Percentiles rank a stretch among this genome's conserved stretches.
phyloP scores from a whole-genome alignment of 1,140 invertebrate genomes.

The Mylabris phalerata region DNA sequence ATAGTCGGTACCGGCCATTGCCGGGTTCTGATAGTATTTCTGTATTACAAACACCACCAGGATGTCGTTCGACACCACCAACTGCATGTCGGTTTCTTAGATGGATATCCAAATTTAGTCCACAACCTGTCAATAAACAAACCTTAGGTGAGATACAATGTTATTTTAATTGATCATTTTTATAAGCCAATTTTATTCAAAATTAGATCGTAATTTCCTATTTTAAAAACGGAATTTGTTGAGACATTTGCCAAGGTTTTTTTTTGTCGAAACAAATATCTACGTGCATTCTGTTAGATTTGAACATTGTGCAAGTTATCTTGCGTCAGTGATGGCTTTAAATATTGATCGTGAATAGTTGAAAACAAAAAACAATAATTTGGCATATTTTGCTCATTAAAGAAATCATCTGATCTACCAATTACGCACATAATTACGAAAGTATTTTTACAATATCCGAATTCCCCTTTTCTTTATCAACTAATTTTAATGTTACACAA shows the following conservation, averaged over 20 bases:
- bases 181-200: background rate
- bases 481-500: too few species aligned
- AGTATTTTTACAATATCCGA: too few species aligned
- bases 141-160: slow-evolving; percentile 26
- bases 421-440: too few species aligned
- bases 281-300: too few species aligned
- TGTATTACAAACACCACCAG: slow-evolving; percentile 32
- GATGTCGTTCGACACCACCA: slow-evolving; percentile 28
- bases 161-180: background rate
- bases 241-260: background rate
- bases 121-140: slow-evolving; percentile 40
- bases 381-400: too few species aligned
- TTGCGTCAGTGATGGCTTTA: too few species aligned
- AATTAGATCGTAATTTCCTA: background rate
- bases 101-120: slow-evolving; percentile 40
- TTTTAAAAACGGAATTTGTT: background rate
- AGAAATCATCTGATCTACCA: too few species aligned
- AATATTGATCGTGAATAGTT: too few species aligned
- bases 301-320: too few species aligned
- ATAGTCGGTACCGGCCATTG: slow-evolving; percentile 41
- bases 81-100: slow-evolving; percentile 40
- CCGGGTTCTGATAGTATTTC: slow-evolving; percentile 35
- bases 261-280: background rate
- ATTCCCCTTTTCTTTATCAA: too few species aligned
- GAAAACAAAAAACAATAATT: too few species aligned